Evolutionary conservation across 2,888 invertebrate species (phyloP).

Genomic region (Patella pellucida): DNA sequence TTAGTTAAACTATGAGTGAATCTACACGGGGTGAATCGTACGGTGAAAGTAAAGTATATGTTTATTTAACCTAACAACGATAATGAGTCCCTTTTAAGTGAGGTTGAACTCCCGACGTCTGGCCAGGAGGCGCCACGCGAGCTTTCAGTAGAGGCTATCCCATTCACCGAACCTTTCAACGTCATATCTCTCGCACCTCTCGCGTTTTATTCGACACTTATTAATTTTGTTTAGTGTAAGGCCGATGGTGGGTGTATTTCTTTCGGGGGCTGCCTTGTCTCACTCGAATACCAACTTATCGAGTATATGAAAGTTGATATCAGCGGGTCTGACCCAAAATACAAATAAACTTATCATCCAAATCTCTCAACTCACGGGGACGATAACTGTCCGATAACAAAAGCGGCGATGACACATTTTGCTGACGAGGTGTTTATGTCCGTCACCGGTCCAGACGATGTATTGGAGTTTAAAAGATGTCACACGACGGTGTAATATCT

Average conservation of each 20-base stretch:
- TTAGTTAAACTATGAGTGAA: no score
- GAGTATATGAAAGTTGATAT: no score
- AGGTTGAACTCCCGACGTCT: no score
- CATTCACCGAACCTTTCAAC: neutral
- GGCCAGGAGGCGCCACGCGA: conserved; percentile 1
- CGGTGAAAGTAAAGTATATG: conserved; percentile 8
- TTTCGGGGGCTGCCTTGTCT: no score
- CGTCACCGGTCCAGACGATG: neutral
- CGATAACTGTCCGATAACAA: conserved; percentile 8
- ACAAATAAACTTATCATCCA: neutral
- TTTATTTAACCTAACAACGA: neutral
- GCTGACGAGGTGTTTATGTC: conserved; percentile 4
- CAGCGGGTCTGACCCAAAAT: neutral
- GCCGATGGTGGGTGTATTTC: no score
- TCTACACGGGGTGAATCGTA: no score
- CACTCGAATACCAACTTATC: no score
- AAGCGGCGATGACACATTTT: conserved; percentile 7
- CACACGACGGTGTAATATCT: no score
- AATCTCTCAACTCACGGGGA: neutral
- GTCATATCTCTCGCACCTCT: neutral
- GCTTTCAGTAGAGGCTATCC: conserved; percentile 1
- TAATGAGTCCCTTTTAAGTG: neutral
- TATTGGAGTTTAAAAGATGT: no score
- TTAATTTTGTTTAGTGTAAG: no score
- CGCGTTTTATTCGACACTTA: no score